Conservation (phyloP, 2,113 vertebrate species). For the Pseudorectes ferrugineus region DNA sequence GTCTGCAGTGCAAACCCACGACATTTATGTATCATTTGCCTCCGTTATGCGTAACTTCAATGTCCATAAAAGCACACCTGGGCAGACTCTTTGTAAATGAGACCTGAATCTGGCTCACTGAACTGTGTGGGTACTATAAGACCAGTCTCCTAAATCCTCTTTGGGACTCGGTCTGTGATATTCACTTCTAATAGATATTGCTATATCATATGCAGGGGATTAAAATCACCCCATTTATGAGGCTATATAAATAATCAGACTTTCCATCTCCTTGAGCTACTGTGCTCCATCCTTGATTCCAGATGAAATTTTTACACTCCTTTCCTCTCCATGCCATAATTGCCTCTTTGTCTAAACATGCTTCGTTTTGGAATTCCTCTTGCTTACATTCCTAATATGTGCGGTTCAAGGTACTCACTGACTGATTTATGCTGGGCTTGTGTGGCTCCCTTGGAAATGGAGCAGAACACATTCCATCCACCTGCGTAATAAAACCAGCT, state of each 20-base stretch:
- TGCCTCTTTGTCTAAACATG: constrained; percentile 49
- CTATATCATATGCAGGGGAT: neutral
- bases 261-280: neutral
- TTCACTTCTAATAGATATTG: neutral
- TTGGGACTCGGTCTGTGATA: neutral
- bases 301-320: neutral
- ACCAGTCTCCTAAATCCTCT: neutral
- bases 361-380: constrained; percentile 48
- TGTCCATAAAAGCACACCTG: neutral
- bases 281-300: neutral
- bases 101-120: neutral
- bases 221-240: neutral
- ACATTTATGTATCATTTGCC: neutral
- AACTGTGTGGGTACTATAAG: neutral
- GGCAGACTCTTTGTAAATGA: neutral
- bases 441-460: constrained; percentile 46
- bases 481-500: constrained; percentile 25
- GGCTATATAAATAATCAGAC: constrained; percentile 8
- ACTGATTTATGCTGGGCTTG: constrained; percentile 54
- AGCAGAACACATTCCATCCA: constrained; percentile 55
- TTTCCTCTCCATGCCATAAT: constrained; percentile 28
- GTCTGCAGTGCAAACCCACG: neutral
- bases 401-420: constrained; percentile 51
- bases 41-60: neutral
- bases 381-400: constrained; percentile 32